Evolutionary conservation across 2,113 vertebrate species (phyloP).

Genomic region (Ammodytes marinus): DNA sequence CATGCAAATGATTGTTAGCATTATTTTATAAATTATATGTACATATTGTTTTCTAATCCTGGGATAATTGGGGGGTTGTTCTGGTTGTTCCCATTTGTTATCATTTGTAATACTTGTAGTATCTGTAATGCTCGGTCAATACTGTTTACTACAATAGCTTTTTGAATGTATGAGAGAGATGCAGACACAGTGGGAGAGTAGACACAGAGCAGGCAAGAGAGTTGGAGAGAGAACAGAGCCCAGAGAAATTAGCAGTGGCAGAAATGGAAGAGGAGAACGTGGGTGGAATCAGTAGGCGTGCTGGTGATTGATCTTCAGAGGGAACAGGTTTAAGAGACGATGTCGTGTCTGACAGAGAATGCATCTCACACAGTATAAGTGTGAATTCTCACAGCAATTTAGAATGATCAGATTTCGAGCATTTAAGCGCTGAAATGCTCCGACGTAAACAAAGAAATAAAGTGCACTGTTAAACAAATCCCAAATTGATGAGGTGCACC

Average conservation of each 20-base stretch:
- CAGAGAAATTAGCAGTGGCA: constrained; percentile 67
- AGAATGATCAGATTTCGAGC: background rate
- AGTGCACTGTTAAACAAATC: background rate
- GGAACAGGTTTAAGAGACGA: constrained; percentile 65
- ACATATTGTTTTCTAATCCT: too few species aligned
- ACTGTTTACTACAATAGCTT: too few species aligned
- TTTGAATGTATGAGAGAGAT: background rate
- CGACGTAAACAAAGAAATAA: background rate
- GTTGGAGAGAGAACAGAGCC: constrained; percentile 49
- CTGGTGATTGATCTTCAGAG: constrained; percentile 75
- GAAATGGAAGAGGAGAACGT: constrained; percentile 71
- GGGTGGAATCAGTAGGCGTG: constrained; percentile 77
- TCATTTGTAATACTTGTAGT: too few species aligned
- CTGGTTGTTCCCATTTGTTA: too few species aligned
- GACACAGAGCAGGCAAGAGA: constrained; percentile 36
- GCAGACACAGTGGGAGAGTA: constrained; percentile 28
- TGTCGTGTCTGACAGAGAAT: constrained; percentile 49
- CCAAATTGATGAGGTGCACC: background rate
- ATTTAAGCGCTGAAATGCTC: constrained; percentile 1
- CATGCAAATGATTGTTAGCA: background rate
- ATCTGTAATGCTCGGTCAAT: too few species aligned
- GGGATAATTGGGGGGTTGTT: too few species aligned
- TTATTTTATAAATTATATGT: too few species aligned
- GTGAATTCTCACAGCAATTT: constrained; percentile 23
- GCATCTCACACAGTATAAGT: constrained; percentile 5